These are phyloP conservation scores for Tachystola acroxantha DNA, from an alignment of 2,888 invertebrate genomes.

Conservation along the genomic window DNA sequence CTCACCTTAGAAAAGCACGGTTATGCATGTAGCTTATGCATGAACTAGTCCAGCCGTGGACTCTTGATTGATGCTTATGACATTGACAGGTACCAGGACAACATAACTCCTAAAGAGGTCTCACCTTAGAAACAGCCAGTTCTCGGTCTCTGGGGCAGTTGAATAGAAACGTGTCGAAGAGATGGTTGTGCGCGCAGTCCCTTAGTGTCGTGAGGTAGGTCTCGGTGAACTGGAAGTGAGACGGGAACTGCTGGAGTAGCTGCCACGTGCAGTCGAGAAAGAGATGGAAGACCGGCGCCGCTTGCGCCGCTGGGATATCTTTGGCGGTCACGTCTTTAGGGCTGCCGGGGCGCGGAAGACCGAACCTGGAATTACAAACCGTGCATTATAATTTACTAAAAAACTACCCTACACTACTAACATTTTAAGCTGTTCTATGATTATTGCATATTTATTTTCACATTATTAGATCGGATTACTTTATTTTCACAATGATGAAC, in stretches of 20 bases:
- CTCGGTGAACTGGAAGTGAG: constrained; percentile 94
- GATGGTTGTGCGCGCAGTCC: constrained; percentile 92
- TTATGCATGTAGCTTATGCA: no score
- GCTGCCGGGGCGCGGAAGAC: constrained; percentile 81
- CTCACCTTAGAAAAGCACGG: no score
- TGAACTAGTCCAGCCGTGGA: no score
- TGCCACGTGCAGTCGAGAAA: constrained; percentile 98
- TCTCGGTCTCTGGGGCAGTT: constrained; percentile 89
- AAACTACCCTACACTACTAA: no score
- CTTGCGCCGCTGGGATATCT: constrained; percentile 52
- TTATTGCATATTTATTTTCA: no score
- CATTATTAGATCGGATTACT: background rate
- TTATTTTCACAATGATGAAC: no score
- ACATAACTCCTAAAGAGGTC: no score
- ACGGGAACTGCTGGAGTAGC: constrained; percentile 90
- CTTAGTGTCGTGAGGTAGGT: constrained; percentile 94
- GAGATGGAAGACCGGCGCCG: constrained; percentile 90
- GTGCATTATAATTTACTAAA: no score
- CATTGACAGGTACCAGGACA: no score
- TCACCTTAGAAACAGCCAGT: constrained; percentile 81
- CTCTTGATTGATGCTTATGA: no score
- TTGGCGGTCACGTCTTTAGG: constrained; percentile 60
- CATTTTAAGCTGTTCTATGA: no score
- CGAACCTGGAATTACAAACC: constrained; percentile 67
- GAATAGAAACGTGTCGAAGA: constrained; percentile 96